Percentiles rank a stretch among this genome's conserved stretches.
Conservation (phyloP, 1,140 invertebrate species). For the Papilio glaucus region DNA sequence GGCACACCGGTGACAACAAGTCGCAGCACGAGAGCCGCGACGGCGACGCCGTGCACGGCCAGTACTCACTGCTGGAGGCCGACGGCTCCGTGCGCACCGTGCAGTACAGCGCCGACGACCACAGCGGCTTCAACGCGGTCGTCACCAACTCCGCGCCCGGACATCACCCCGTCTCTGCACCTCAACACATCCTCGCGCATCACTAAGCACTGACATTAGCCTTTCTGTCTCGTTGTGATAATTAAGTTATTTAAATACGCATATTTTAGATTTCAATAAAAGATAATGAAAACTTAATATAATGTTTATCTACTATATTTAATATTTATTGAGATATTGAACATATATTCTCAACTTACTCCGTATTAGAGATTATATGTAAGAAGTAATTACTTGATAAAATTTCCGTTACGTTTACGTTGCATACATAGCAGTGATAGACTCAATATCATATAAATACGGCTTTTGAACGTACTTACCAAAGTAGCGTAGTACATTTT, state of each 20-base stretch:
- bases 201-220: slow-evolving; percentile 10
- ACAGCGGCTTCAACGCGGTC: slow-evolving; percentile 84
- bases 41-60: slow-evolving; percentile 81
- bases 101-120: slow-evolving; percentile 82
- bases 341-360: no score
- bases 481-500: no score
- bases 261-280: slow-evolving; percentile 9
- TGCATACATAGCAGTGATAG: no score
- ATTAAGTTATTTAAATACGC: slow-evolving; percentile 12
- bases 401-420: no score
- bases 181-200: slow-evolving; percentile 36
- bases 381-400: no score
- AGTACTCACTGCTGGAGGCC: slow-evolving; percentile 82
- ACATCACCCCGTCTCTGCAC: slow-evolving; percentile 28
- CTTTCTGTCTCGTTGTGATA: background rate
- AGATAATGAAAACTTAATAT: slow-evolving; percentile 3
- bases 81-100: slow-evolving; percentile 83
- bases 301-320: no score
- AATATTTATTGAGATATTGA: no score
- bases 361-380: no score
- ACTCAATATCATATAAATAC: no score
- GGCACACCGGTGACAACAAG: slow-evolving; percentile 82
- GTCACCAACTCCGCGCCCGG: slow-evolving; percentile 79
- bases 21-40: slow-evolving; percentile 82
- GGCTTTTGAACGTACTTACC: no score